These are phyloP conservation scores for Cephus rjabovi DNA, from an alignment of 2,888 invertebrate genomes.

Conservation along the genomic window DNA sequence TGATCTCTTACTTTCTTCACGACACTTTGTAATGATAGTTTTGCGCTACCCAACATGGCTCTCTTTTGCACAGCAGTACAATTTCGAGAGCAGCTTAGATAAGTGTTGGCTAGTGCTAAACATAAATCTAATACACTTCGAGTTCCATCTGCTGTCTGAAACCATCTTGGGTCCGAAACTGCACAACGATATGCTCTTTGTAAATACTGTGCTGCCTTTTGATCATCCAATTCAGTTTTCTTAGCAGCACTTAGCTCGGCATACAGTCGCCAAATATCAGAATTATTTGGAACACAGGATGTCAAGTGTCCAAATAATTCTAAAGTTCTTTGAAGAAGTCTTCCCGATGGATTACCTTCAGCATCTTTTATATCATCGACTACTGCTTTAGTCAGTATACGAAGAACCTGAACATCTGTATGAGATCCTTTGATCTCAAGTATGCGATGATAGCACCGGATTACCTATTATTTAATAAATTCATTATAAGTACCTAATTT, in stretches of 20 bases:
- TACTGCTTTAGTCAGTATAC: constrained; percentile 79
- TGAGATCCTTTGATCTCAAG: constrained; percentile 87
- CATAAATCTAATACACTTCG: constrained; percentile 75
- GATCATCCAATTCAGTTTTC: constrained; percentile 54
- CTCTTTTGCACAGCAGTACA: constrained; percentile 66
- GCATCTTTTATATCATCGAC: constrained; percentile 74
- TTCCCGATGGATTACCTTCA: constrained; percentile 59
- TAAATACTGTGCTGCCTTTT: constrained; percentile 75
- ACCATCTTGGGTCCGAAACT: constrained; percentile 75
- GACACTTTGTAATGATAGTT: constrained; percentile 58
- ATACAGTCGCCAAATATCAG: constrained; percentile 85
- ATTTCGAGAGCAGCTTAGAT: constrained; percentile 69
- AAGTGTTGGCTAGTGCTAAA: constrained; percentile 71
- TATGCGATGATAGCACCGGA: constrained; percentile 86
- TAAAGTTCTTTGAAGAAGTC: constrained; percentile 68
- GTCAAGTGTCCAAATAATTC: constrained; percentile 82
- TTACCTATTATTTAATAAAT: constrained; percentile 64
- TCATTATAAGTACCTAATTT: not conserved
- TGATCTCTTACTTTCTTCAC: constrained; percentile 65
- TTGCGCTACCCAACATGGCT: constrained; percentile 56
- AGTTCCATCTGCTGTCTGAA: constrained; percentile 72
- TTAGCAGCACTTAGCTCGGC: constrained; percentile 74
- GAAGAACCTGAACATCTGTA: constrained; percentile 80
- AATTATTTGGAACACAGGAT: constrained; percentile 75
- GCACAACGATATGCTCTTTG: constrained; percentile 81